A percentile compares a stretch with the other conserved stretches of the same genome.
Evolutionary conservation across 2,888 invertebrate genomes (phyloP).

Genomic region (Exocentrus adspersus): DNA sequence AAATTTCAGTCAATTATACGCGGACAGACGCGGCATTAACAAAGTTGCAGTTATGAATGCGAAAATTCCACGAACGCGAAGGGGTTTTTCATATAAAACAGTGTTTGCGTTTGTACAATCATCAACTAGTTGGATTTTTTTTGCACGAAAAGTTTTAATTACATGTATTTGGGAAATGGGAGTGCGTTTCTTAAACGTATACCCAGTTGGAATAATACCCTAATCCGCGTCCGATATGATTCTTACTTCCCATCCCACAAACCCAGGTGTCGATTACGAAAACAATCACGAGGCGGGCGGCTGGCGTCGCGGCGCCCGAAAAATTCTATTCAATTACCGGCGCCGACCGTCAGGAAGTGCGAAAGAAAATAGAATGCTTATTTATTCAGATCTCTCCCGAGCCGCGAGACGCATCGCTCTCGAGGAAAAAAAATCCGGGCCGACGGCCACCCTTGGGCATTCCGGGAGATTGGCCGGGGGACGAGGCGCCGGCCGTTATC

Average conservation of each 20-base stretch:
- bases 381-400: slow-evolving; percentile 55
- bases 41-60: neutral
- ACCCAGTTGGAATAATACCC: no score
- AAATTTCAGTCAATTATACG: neutral
- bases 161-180: no score
- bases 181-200: no score
- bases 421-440: slow-evolving; percentile 55
- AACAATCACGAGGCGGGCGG: slow-evolving; percentile 1
- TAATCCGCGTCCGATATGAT: no score
- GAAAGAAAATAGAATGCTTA: slow-evolving; percentile 55
- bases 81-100: no score
- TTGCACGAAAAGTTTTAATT: no score
- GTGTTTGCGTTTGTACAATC: no score
- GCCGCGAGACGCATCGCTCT: slow-evolving; percentile 53
- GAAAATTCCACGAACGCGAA: no score
- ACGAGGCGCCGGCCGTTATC: slow-evolving; percentile 41
- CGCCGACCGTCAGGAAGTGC: slow-evolving; percentile 35
- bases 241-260: no score
- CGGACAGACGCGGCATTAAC: neutral
- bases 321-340: slow-evolving; percentile 33
- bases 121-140: no score
- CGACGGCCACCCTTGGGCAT: slow-evolving; percentile 54
- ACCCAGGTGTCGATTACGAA: neutral
- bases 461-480: slow-evolving; percentile 55
- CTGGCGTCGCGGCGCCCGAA: neutral